These are phyloP conservation scores for Chrysotoxum bicinctum DNA, from an alignment of 2,888 invertebrate species.

Conservation along the genomic window DNA sequence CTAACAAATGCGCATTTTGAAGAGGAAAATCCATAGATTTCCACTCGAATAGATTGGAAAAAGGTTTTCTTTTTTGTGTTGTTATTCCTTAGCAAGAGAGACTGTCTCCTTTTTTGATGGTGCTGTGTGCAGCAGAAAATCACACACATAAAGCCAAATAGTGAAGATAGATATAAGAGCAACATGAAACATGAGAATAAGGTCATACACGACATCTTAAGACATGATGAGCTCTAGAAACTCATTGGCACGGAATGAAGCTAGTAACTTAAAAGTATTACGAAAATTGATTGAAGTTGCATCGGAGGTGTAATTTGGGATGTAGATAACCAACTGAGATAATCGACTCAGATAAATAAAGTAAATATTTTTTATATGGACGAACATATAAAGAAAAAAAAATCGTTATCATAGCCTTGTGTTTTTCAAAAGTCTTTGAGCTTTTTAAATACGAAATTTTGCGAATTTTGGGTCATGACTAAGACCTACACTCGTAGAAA, in stretches of 20 bases:
- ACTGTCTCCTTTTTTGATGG: background rate
- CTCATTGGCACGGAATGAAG: constrained; percentile 49
- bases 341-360: background rate
- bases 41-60: constrained; percentile 42
- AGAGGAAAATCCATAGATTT: constrained; percentile 55
- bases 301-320: background rate
- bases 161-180: background rate
- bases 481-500: no score
- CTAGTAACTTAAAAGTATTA: constrained; percentile 56
- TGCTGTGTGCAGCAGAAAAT: constrained; percentile 1
- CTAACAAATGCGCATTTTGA: constrained; percentile 35
- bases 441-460: no score
- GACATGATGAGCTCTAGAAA: constrained; percentile 22
- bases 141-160: background rate
- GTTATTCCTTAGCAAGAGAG: background rate
- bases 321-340: background rate
- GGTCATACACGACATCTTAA: background rate
- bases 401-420: no score
- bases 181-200: background rate
- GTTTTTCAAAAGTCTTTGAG: no score
- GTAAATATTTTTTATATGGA: no score
- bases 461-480: no score
- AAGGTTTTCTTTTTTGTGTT: background rate
- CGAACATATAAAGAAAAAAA: no score
- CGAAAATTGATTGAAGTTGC: constrained; percentile 24